Evolutionary conservation across 2,113 vertebrate species (phyloP), one percentile per base, ranked within the genome.

Genomic region (Hylia prasina): DNA sequence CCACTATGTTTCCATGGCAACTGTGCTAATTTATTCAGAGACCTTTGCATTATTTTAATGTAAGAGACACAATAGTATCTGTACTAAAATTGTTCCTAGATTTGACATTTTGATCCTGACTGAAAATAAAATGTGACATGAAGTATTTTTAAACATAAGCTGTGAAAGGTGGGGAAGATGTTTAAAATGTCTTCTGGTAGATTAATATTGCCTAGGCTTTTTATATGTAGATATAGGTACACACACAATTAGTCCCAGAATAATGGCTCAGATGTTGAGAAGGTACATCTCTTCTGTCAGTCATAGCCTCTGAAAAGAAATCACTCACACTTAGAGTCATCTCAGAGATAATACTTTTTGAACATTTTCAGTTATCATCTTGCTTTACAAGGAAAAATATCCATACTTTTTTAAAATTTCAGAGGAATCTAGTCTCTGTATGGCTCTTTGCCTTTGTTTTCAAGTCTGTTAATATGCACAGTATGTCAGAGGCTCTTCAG

Each of bases 1-100:
- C 95, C 94, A 95, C 94, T 91, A 94, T 90, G 96, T 97, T 97
- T 92, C 97, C 84, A 96, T 95, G 84, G 92, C n/a, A 96, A 97
- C 95, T 25, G 70, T 92, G 85, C 79, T 96, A 97, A 97, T 97
- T 96, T 96, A 97, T 97, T 96, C 97, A 90, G 63, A 96, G 93
- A 97, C 94, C 92, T 96, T 96, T 95, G 68, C 64, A 87, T 93
- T 95, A 95, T 94, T 90, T 84, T 81, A 96, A 93, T 95, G 93
- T 96, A 82, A 90, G 70, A 88, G 37, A 93, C 79, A 96, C 89
- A 94, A 96, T 97, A 80, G 65, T 89, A 89, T 94, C 91, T 93
- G 21, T 87, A 73, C 54, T 87, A 94, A 92, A 96, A 87, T 51
- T 93, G 35, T 63, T 82, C 42, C 64, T 87, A 72, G 63, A 66